phyloP scores from a whole-genome alignment of 1,140 invertebrate species.

The Stegodyphus mimosarum region DNA sequence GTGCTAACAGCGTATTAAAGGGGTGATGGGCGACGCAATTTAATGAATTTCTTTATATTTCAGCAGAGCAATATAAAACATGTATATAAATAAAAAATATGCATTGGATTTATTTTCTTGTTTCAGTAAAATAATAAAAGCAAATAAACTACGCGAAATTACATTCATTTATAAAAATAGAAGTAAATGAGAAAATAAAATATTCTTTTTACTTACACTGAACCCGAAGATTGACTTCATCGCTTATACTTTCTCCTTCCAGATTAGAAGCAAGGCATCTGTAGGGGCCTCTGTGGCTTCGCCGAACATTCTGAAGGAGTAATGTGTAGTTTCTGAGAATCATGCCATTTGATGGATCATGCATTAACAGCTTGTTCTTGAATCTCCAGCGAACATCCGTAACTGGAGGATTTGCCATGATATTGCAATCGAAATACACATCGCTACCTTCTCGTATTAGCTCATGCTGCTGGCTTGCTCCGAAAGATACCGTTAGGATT shows the following conservation, averaged over 20 bases:
- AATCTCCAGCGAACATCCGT: slow-evolving; percentile 85
- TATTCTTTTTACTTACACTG: slow-evolving; percentile 62
- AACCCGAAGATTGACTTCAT: slow-evolving; percentile 62
- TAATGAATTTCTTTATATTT: no score
- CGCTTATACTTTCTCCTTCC: slow-evolving; percentile 62
- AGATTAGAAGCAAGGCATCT: slow-evolving; percentile 62
- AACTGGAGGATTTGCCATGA: slow-evolving; percentile 86
- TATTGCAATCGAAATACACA: slow-evolving; percentile 90
- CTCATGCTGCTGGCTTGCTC: slow-evolving; percentile 84
- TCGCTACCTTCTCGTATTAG: slow-evolving; percentile 82
- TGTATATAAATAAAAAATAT: no score
- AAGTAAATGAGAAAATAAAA: neutral
- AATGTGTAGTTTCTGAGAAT: slow-evolving; percentile 65
- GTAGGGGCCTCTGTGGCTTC: slow-evolving; percentile 60
- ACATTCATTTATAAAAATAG: neutral
- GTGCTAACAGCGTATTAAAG: no score
- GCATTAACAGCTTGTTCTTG: slow-evolving; percentile 70
- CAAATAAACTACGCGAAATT: neutral
- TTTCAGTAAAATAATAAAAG: no score
- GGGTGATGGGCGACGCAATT: no score
- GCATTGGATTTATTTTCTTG: no score
- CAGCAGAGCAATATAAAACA: no score
- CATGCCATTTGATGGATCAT: slow-evolving; percentile 73
- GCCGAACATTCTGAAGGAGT: slow-evolving; percentile 58
- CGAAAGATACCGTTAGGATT: slow-evolving; percentile 81